Base-by-base conservation (phyloP, 2,888 invertebrate species). In the Pollenia amentaria region DNA sequence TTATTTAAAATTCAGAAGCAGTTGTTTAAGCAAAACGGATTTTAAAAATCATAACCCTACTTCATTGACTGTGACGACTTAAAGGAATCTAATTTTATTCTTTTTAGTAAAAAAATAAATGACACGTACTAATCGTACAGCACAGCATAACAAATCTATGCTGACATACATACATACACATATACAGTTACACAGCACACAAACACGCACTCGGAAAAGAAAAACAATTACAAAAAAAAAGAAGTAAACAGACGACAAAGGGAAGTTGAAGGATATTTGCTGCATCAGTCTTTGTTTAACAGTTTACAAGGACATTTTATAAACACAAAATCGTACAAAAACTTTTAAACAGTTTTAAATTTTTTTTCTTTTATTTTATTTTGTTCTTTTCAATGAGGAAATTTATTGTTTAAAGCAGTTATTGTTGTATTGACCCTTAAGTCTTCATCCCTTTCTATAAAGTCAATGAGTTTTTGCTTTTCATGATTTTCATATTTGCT, bases 91-190 rank as follows among this genome's bases (percentile, higher is more conserved):
- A 77, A 51, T 72, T 85, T 67, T 80, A 14, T 60, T 75, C 38
- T 42, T 69, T 51, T 12, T 48, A 67, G 67, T 38, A 48, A 67
- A 62, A 77, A 60, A 73, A 67, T 57, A 73, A 81, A 85, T 81
- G 81, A 67, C 85, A 85, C 81, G 85, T 85, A 81, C 76, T 81
- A 81, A 85, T 85, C 85, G 77, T 55, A 57, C 57, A 60, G 51
- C 57, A 72, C 12, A 81, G 69, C 65, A 72, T 44, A 80, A 64
- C 76, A 76, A 85, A 81, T 80, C 38, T 65, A 65, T 72, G 14
- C 9, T 18, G 18, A 51, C 55, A 46, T 12, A 38, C 16, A 29
- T 7, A 18, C 44, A 8, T 40, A 40, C 48, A 11, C 6, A 53
- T 29, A 29, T 29, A 29, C 29, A 29, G 29, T 29, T 29, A 29